phyloP scores from a whole-genome alignment of 2,113 vertebrate genomes.

The Triplophysa tibetana region DNA sequence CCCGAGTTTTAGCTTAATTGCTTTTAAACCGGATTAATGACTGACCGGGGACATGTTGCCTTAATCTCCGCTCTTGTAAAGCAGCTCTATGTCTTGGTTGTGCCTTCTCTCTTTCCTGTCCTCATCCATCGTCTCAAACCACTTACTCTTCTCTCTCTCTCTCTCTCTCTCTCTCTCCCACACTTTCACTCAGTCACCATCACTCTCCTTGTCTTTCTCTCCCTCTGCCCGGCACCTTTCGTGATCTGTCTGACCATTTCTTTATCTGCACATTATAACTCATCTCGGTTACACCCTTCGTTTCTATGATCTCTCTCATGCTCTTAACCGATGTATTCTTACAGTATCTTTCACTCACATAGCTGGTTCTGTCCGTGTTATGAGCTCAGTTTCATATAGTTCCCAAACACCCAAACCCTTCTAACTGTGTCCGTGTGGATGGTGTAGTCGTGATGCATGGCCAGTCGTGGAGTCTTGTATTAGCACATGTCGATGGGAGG shows the following conservation, averaged over 20 bases:
- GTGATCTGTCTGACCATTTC: slow-evolving; percentile 51
- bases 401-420: slow-evolving; percentile 15
- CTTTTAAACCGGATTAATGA: slow-evolving; percentile 81
- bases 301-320: not conserved
- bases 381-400: slow-evolving; percentile 8
- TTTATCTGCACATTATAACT: slow-evolving; percentile 26
- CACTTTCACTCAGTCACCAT: slow-evolving; percentile 8
- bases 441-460: slow-evolving; percentile 49
- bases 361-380: slow-evolving; percentile 31
- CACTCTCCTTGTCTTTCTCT: slow-evolving; percentile 33
- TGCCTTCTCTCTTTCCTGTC: slow-evolving; percentile 64
- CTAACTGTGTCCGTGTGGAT: slow-evolving; percentile 3
- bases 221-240: slow-evolving; percentile 39
- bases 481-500: slow-evolving; percentile 66
- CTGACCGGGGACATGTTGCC: slow-evolving; percentile 77
- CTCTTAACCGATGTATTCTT: slow-evolving; percentile 4
- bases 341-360: not conserved
- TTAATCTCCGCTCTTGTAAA: slow-evolving; percentile 78
- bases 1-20: slow-evolving; percentile 79
- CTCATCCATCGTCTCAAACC: slow-evolving; percentile 42
- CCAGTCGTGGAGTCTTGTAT: slow-evolving; percentile 60
- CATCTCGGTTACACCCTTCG: not conserved
- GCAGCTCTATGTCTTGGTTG: slow-evolving; percentile 62
- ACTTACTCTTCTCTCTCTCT: slow-evolving; percentile 38
- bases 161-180: slow-evolving; percentile 38